phyloP scores from a whole-genome alignment of 1,140 invertebrate genomes.

The Pseudomyrmex cubaensis region DNA sequence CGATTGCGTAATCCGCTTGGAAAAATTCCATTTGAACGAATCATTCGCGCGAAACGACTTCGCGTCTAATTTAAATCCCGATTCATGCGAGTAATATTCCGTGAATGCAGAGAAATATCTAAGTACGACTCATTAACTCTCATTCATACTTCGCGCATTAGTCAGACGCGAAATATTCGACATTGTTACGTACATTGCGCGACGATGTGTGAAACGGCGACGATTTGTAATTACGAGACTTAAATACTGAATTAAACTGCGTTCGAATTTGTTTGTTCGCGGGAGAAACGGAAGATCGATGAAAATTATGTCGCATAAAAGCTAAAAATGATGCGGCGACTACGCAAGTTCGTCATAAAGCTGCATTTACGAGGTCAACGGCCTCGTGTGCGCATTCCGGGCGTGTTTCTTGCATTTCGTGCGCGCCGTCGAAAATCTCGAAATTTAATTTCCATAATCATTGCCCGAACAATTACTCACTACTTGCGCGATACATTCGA shows the following conservation, averaged over 20 bases:
- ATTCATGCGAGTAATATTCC: neutral
- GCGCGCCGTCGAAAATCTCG: neutral
- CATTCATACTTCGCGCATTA: too few species aligned
- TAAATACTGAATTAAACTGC: neutral
- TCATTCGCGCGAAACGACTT: constrained; percentile 7
- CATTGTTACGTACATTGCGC: neutral
- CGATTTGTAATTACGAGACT: neutral
- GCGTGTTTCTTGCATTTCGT: constrained; percentile 6
- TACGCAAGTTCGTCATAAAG: constrained; percentile 21
- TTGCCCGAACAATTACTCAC: constrained; percentile 5
- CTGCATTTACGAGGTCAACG: constrained; percentile 20
- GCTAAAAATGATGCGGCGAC: constrained; percentile 8
- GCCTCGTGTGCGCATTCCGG: constrained; percentile 4
- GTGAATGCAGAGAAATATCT: too few species aligned
- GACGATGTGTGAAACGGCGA: neutral
- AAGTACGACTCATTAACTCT: too few species aligned
- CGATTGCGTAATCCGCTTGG: neutral
- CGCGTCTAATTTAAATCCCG: constrained; percentile 1
- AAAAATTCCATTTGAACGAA: neutral
- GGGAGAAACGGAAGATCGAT: neutral
- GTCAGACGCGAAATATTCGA: too few species aligned
- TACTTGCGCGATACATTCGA: neutral
- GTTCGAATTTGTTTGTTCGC: neutral
- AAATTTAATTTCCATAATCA: constrained; percentile 30
- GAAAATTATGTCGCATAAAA: constrained; percentile 19